Percentiles rank a stretch among this genome's conserved stretches.
Evolutionary conservation across 2,113 vertebrate species (phyloP).

Genomic region (Pedetes capensis): DNA sequence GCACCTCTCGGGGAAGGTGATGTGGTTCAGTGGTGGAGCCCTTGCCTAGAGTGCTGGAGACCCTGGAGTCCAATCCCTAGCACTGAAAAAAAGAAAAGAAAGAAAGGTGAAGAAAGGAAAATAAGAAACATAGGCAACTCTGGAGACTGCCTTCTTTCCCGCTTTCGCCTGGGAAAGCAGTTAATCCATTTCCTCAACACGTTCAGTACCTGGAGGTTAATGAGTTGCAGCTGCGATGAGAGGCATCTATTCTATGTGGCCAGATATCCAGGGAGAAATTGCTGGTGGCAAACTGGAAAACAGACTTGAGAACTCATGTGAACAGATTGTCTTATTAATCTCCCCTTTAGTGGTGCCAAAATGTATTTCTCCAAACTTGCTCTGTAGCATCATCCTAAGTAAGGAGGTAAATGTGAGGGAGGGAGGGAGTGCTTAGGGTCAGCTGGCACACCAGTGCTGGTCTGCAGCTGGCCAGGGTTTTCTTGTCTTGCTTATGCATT

Average conservation of each 20-base stretch:
- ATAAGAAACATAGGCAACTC: too few species aligned
- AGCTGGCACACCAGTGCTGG: neutral
- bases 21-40: too few species aligned
- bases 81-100: too few species aligned
- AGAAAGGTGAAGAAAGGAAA: too few species aligned
- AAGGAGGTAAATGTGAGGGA: neutral
- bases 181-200: neutral
- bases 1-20: neutral
- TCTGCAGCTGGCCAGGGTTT: slow-evolving; percentile 15
- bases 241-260: neutral
- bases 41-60: too few species aligned
- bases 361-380: neutral
- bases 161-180: neutral
- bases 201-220: neutral
- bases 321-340: slow-evolving; percentile 1
- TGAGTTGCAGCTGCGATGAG: neutral
- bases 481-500: slow-evolving; percentile 37
- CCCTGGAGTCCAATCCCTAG: too few species aligned
- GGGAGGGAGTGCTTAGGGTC: neutral
- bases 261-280: neutral
- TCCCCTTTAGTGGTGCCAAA: slow-evolving; percentile 5
- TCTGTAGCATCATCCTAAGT: neutral
- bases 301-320: neutral
- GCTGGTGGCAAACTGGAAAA: slow-evolving; percentile 28
- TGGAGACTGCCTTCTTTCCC: neutral